Percentiles rank a stretch among this genome's conserved stretches.
Conservation (phyloP, 2,888 invertebrate species). For the Yponomeuta sedellus region DNA sequence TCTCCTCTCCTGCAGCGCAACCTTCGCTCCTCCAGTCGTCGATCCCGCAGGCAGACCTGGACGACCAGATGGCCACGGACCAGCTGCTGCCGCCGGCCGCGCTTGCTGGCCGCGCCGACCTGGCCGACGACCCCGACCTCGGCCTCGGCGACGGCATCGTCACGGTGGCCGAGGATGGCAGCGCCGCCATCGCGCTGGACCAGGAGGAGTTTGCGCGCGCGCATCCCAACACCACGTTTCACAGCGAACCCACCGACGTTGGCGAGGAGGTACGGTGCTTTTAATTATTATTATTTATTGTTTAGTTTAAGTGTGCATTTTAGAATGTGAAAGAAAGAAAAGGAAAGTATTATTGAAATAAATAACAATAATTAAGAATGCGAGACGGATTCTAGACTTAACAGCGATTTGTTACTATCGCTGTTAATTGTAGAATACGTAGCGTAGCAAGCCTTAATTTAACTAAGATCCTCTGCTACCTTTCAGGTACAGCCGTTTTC, state of each 20-base stretch:
- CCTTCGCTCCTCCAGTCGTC: conserved; percentile 42
- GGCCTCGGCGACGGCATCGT: conserved; percentile 63
- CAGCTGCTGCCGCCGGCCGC: conserved; percentile 37
- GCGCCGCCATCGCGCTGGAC: conserved; percentile 53
- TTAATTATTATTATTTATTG: not conserved
- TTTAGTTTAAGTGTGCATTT: no score
- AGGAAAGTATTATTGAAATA: no score
- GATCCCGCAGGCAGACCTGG: conserved; percentile 57
- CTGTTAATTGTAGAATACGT: no score
- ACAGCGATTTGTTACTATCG: not conserved
- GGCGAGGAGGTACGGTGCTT: conserved; percentile 37
- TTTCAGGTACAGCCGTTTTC: conserved; percentile 63
- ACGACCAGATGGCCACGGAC: conserved; percentile 66
- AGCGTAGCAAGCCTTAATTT: no score
- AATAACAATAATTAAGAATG: no score
- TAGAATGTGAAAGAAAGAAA: no score
- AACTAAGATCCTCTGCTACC: conserved; percentile 1
- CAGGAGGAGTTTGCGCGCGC: conserved; percentile 70
- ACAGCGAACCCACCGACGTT: conserved; percentile 57
- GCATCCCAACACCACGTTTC: conserved; percentile 71
- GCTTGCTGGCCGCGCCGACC: conserved; percentile 27
- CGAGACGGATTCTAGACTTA: not conserved
- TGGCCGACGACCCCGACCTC: conserved; percentile 40
- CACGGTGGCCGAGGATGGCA: conserved; percentile 58
- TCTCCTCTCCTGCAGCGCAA: conserved; percentile 29